Evolutionary conservation across 92 coral and sea anemone species (phyloP), one percentile per base, ranked within the genome.

Genomic region (Epizoanthus ramosus): DNA sequence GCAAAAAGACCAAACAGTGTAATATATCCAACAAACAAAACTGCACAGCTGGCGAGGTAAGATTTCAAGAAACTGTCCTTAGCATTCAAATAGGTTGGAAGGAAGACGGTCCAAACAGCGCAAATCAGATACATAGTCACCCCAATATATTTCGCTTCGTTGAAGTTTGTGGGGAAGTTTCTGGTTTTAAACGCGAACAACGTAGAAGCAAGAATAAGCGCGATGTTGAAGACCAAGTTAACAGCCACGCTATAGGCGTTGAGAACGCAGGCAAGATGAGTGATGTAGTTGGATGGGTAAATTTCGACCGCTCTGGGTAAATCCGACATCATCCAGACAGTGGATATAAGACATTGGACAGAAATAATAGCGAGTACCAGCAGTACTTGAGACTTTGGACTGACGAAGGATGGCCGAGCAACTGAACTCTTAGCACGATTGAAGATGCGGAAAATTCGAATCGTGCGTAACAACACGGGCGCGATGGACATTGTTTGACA

Each of bases 131-230:
- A 94, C 98, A 94, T 88, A 1, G 92, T 94, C 24, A 94, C 66
- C 3, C 98, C 98, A 25, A 92, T 94, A 85, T 87, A 92, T 86
- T 92, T 92, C 53, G 98, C 95, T 68, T 94, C 98, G 92, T 94
- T 94, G 89, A 94, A 94, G 80, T 94, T 94, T 23, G 93, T 88
- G 22, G 98, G 95, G 57, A 94, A 92, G n/a, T 92, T 89, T 60
- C 98, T 83, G 8, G 96, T 94, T 79, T 88, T 79, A 56, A 92
- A 92, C 12, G 98, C 98, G 73, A 89, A 92, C 16, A 89, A 56
- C 1, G 95, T 92, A 28, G 90, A 87, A 12, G 92, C 21, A 15
- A 92, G 18, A 89, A 92, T 85, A 2, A 94, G 87, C 10, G 91
- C 71, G 47, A 90, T 76, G 86, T 89, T 93, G 43, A 84, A 92